phyloP scores from a whole-genome alignment of 1,140 invertebrate species.

The Archegozetes longisetosus region DNA sequence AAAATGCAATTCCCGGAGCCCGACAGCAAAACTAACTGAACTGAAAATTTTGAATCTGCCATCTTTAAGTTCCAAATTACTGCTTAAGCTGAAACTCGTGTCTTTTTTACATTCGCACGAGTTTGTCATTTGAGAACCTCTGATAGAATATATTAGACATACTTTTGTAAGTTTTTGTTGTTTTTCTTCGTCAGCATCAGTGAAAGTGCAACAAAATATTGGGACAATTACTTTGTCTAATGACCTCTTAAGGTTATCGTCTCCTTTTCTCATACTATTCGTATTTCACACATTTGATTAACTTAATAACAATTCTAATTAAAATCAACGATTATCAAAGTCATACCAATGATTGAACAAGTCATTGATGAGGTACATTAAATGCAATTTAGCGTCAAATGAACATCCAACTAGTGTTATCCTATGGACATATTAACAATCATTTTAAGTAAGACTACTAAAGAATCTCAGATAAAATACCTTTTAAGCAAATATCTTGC shows the following conservation, averaged over 20 bases:
- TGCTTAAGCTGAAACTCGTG: no score
- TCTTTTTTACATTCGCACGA: no score
- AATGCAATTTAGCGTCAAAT: slow-evolving; percentile 80
- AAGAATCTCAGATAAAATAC: slow-evolving; percentile 34
- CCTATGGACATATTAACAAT: slow-evolving; percentile 37
- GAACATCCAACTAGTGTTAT: slow-evolving; percentile 53
- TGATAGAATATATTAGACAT: slow-evolving; percentile 11
- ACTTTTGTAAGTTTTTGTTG: slow-evolving; percentile 73
- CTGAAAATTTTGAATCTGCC: no score
- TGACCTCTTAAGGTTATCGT: slow-evolving; percentile 70
- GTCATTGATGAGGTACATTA: slow-evolving; percentile 96
- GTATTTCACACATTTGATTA: not conserved
- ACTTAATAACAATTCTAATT: not conserved
- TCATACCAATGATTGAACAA: slow-evolving; percentile 90
- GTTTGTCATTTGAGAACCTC: not conserved
- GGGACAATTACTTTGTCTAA: slow-evolving; percentile 86
- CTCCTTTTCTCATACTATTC: slow-evolving; percentile 74
- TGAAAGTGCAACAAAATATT: slow-evolving; percentile 82
- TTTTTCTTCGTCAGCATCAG: slow-evolving; percentile 63
- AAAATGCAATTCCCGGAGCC: not conserved
- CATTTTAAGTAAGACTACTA: not conserved
- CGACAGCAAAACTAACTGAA: no score
- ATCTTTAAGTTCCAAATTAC: no score
- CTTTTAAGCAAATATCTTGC: slow-evolving; percentile 62
- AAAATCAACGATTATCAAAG: not conserved